phyloP scores from a whole-genome alignment of 2,797 vertebrate species.

The Silurus lanzhouensis region DNA sequence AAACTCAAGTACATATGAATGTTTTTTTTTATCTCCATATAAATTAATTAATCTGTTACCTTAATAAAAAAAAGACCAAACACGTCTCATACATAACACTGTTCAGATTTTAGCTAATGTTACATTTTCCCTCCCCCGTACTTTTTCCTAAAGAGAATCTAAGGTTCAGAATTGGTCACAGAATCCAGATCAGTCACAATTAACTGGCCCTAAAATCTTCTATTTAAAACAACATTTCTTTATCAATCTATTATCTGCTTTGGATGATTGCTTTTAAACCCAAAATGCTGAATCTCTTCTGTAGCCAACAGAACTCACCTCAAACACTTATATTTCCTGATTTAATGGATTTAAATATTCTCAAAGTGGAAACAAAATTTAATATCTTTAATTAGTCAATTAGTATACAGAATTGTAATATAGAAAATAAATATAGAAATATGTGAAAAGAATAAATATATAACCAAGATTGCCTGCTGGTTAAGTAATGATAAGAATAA shows the following conservation, averaged over 20 bases:
- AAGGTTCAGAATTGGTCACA: neutral
- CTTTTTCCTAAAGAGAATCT: neutral
- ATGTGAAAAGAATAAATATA: neutral
- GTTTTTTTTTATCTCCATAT: too few relatives aligned
- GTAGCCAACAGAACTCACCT: neutral
- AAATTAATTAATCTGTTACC: neutral
- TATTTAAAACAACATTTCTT: neutral
- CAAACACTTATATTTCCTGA: neutral
- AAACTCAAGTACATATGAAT: neutral
- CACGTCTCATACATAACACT: neutral
- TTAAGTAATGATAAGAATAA: neutral
- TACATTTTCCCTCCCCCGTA: neutral
- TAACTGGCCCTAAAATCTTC: neutral
- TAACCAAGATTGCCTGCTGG: neutral
- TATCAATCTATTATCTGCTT: conserved; percentile 13
- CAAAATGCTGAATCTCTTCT: neutral
- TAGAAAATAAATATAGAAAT: neutral
- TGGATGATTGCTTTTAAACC: neutral
- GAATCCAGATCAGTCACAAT: neutral
- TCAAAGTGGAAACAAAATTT: neutral
- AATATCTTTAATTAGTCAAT: neutral
- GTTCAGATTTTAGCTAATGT: neutral
- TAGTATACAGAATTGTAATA: neutral
- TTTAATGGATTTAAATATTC: neutral
- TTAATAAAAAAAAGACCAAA: neutral